Evolutionary conservation across 1,140 invertebrate species (phyloP), one percentile per base, ranked within the genome.

Genomic region (Psix sp.): DNA sequence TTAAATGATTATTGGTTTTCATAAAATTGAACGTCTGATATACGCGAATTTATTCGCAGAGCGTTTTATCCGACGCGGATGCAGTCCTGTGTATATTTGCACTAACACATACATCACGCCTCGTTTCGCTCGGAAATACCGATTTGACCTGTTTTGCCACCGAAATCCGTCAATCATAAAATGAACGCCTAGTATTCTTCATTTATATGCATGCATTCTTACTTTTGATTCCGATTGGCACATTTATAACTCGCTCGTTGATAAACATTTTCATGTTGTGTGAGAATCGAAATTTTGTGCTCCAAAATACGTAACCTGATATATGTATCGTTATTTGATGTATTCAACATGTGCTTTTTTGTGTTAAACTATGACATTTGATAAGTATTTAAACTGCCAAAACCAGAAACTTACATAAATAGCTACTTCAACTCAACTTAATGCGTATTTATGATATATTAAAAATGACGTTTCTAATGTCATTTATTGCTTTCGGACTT

Each of bases 121-220:
- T 36, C 31, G 45, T 42, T 40, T 33, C 62, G 40, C 35, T 71
- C 54, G 52, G 68, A 79, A 73, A 77, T 76, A 77, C 46, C 65
- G 42, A 77, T 76, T 77, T 43, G 62, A 79, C 77, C 77, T 42
- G 73, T 45, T 77, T 77, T 62, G 38, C 43, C 31, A 54, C 51
- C 39, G 45, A 66, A 73, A 36, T 74, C 42, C 62, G 48, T 70
- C 65, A 67, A 65, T 65, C 62, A 63, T 29, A 16, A 70, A 54
- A 21, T n/a, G 48, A 54, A 49, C 35, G 57, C 29, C 29, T 21
- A 66, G 43, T 54, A 48, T 40, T 35, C 18, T 36, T 43, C 54
- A 40, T 72, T 60, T 45, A 16, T 45, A 59, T 31, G 24, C 38
- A 59, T 31, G 24, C 38, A 54, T 39, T 26, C 18, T 49, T 48